Evolutionary conservation across 1,140 invertebrate genomes (phyloP), one percentile per base, ranked within the genome.

Genomic region (Drosophila insularis): DNA sequence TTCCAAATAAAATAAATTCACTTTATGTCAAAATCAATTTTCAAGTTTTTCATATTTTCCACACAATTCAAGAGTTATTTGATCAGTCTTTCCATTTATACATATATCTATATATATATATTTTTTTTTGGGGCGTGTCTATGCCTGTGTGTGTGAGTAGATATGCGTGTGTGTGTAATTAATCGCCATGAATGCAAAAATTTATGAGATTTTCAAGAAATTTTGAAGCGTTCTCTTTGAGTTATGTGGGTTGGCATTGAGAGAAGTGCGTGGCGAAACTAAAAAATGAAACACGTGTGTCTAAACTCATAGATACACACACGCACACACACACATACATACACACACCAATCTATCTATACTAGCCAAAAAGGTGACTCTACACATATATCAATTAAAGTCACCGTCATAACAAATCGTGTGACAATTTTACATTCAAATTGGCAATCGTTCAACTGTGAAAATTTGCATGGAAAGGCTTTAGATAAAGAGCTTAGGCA

Each of bases 321-420:
- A 68, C 63, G 37, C 54, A 32, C 14, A 27, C n/a, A 64, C 46
- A 56, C 35, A 65, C 32, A n/a, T n/a, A n/a, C 54, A 32, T 11
- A 27, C n/a, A 64, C 46, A 56, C 35, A 65, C 32, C 35, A 17
- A 56, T 17, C 4, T 11, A 58, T 53, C n/a, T 50, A 21, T 14
- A 21, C 43, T 50, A 50, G 43, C 43, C 40, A 58, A 46, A 54
- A 74, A 61, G 61, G 32, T 73, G 64, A 59, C 66, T 69, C 82
- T 87, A 89, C 80, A 87, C 72, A 89, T 87, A 89, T 89, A 87
- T 87, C 82, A 87, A 80, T 87, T 89, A 78, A 72, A 78, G 74
- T 78, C 75, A 80, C 72, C 87, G 80, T 87, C 80, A 89, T 72
- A 87, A 89, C 82, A 86, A 79, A 71, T 76, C 80, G 76, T 82